These are phyloP conservation scores for Pseudonaja textilis DNA, from an alignment of 2,113 vertebrate species.

Conservation along the genomic window DNA sequence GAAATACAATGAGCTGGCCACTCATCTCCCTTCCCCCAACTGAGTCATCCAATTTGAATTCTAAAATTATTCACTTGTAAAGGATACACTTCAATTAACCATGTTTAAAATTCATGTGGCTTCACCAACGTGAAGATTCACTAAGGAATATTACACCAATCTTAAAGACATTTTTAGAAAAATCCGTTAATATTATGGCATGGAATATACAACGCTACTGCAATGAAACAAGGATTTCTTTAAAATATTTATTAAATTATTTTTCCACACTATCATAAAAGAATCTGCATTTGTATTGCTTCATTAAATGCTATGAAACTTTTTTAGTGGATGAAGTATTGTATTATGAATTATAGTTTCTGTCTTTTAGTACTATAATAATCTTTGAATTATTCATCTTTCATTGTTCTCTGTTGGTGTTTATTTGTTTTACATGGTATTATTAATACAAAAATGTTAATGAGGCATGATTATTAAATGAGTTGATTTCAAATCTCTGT, in stretches of 20 bases:
- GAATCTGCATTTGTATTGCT: slow-evolving; percentile 63
- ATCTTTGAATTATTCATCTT: slow-evolving; percentile 38
- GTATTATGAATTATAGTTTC: slow-evolving; percentile 59
- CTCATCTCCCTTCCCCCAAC: not conserved
- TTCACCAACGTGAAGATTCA: not conserved
- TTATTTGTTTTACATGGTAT: slow-evolving; percentile 48
- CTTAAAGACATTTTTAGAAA: not conserved
- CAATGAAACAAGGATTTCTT: slow-evolving; percentile 41
- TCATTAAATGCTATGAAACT: slow-evolving; percentile 65
- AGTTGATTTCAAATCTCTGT: slow-evolving; percentile 54
- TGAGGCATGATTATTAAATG: slow-evolving; percentile 37
- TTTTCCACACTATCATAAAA: slow-evolving; percentile 52
- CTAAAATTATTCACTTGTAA: not conserved
- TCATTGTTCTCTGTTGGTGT: slow-evolving; percentile 20
- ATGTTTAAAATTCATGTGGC: not conserved
- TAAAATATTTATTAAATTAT: slow-evolving; percentile 34
- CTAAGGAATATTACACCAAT: not conserved
- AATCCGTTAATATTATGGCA: slow-evolving; percentile 19
- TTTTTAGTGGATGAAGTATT: slow-evolving; percentile 53
- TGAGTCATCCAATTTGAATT: not conserved
- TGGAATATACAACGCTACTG: slow-evolving; percentile 1
- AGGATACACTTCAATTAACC: not conserved
- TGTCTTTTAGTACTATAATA: slow-evolving; percentile 63
- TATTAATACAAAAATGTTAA: slow-evolving; percentile 57
- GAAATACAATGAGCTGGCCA: not conserved